Base-by-base conservation (phyloP, 2,888 invertebrate species). In the Dasysyrphus albostriatus region DNA sequence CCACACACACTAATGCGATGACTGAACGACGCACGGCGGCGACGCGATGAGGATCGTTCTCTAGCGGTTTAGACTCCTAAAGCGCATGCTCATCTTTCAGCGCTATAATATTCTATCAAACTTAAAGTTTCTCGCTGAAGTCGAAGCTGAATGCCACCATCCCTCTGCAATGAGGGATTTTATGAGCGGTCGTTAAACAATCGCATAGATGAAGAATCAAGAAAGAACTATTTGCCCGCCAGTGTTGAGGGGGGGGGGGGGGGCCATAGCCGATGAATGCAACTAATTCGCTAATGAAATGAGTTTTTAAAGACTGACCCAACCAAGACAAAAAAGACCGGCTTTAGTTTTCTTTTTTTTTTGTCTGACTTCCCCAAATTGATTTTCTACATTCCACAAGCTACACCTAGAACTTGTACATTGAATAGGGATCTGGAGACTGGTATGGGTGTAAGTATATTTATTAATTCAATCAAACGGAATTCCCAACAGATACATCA, bases 391-490 rank as follows among this genome's bases (percentile, higher is more conserved):
- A 83, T 87, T 87, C 78, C 87, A n/a, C 59, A 9, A 51, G 24
- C 24, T 14, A 51, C 24, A 42, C 24, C 67, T 10, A 69, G 39
- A 24, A 12, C 16, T 12, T 19, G 24, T 24, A 24, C 24, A 24
- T 2, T 24, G n/a, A 19, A 37, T 16, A 44, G 12, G 5, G 16
- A 34, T 9, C 44, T 16, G 9, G 42, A 24, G 10, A 12, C 44
- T 39, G 39, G 34, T 16, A 56, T 75, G 70, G 74, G 75, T 79
- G 83, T 83, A 74, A 39, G 69, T 69, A 29, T 87, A 78, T 87
- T 87, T 87, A 83, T 83, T 87, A 83, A 87, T 87, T 87, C 87
- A 87, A 87, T 87, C 78, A 78, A 83, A 83, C 75, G 83, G 87
- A 87, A 75, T 87, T 79, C 65, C 73, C 67, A 34, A 24, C 65